These are phyloP conservation scores for Ceratitis capitata DNA, from an alignment of 1,140 invertebrate genomes.

Conservation along the genomic window DNA sequence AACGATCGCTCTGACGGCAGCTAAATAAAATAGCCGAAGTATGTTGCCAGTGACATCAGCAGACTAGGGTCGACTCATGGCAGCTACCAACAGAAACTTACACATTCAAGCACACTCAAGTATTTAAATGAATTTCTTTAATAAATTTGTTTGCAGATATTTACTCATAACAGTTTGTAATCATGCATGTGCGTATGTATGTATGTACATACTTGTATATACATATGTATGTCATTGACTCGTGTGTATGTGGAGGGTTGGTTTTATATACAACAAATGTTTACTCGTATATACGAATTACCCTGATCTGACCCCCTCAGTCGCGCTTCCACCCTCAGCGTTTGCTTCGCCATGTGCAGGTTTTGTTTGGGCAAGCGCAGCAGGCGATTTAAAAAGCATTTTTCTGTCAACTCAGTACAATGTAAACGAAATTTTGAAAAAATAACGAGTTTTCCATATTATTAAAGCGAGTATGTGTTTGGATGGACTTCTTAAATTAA, in stretches of 20 bases:
- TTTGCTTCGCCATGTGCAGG: neutral
- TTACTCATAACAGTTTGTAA: too few relatives aligned
- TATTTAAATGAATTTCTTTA: neutral
- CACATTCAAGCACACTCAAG: neutral
- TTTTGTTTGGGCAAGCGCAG: constrained; percentile 16
- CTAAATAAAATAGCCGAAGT: neutral
- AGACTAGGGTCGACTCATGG: neutral
- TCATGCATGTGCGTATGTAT: neutral
- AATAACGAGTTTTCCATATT: too few relatives aligned
- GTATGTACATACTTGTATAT: neutral
- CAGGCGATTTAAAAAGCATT: neutral
- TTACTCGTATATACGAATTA: neutral
- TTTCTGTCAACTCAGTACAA: neutral
- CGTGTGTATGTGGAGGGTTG: neutral
- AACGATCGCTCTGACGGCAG: constrained; percentile 9
- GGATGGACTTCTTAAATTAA: too few relatives aligned
- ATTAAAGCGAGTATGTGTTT: too few relatives aligned
- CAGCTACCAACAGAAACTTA: neutral
- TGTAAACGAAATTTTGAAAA: too few relatives aligned
- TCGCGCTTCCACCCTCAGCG: neutral
- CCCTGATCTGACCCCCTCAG: neutral
- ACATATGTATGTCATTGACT: constrained; percentile 7
- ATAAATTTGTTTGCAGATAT: neutral
- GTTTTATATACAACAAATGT: neutral
- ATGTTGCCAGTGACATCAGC: neutral